Base-by-base conservation (phyloP, 2,888 invertebrate species). In the Thyatira batis region DNA sequence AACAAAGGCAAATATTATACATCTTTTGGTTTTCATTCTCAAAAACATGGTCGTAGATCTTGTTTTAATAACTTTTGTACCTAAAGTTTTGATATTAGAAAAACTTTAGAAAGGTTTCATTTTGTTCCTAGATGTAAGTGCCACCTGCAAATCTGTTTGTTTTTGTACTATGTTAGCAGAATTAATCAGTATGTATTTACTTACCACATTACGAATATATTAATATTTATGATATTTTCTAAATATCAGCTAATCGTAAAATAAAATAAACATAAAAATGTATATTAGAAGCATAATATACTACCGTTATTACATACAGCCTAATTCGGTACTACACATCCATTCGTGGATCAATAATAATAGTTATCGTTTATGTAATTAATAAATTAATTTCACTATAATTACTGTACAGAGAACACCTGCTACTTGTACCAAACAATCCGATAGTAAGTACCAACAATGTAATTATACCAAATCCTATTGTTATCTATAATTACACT, bases 401-500 rank as follows among this genome's bases (percentile, higher is more conserved):
- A 39, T 39, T 5, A 39, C 8, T 17, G 17, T 11, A 33, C 13
- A 39, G 13, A 39, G 17, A 17, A 8, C 39, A 39, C 39, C 39
- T 39, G 39, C 13, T 39, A 17, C 8, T 39, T 39, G 8, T 17
- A 39, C 39, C 17, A 39, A 39, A 39, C 39, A 39, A 39, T 39
- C 39, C 17, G 39, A 39, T 39, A n/a, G 13, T 3, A 39, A n/a
- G 13, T 3, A 39, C 17, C 17, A 17, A 17, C 13, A 1, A n/a
- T 8, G 11, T 39, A 5, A 33, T 33, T 13, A 39, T 53, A 53
- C 52, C 51, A 50, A 60, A 28, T 53, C 48, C 46, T 13, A 50
- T 52, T 61, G 58, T 56, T 63, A 61, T 65, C 62, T 54, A 52
- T 65, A 64, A 65, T 65, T 65, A 65, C 25, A 45, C 43, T 45